Conservation (phyloP, 2,113 vertebrate genomes). For the Datnioides undecimradiatus region DNA sequence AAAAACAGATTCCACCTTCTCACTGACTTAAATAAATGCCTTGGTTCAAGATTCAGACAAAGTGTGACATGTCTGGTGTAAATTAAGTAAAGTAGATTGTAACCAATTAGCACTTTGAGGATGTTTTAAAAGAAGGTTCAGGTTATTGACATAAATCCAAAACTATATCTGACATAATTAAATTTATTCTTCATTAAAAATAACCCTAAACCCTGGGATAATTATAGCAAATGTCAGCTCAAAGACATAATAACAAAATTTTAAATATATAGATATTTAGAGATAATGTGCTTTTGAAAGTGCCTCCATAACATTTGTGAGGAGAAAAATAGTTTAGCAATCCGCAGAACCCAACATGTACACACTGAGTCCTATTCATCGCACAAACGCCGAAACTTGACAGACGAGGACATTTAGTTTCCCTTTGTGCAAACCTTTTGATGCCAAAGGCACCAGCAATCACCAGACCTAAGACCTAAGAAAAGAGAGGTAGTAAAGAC, state of each 20-base stretch:
- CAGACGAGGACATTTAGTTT: slow-evolving; percentile 59
- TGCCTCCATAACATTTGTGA: slow-evolving; percentile 8
- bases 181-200: not conserved
- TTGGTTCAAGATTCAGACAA: not conserved
- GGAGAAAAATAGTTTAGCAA: slow-evolving; percentile 11
- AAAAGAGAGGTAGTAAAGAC: slow-evolving; percentile 54
- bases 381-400: slow-evolving; percentile 48
- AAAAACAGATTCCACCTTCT: slow-evolving; percentile 1
- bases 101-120: not conserved
- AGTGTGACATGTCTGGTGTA: not conserved
- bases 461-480: slow-evolving; percentile 41
- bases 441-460: slow-evolving; percentile 57
- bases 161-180: not conserved
- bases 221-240: not conserved
- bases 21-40: not conserved
- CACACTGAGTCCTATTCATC: slow-evolving; percentile 34
- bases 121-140: not conserved
- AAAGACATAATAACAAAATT: not conserved
- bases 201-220: not conserved
- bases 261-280: not conserved
- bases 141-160: not conserved
- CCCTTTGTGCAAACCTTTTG: slow-evolving; percentile 60
- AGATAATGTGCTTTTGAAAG: not conserved
- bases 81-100: not conserved
- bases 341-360: slow-evolving; percentile 12